Percentiles rank a stretch among this genome's conserved stretches.
Conservation (phyloP, 2,797 vertebrate genomes). For the Tapirus indicus region DNA sequence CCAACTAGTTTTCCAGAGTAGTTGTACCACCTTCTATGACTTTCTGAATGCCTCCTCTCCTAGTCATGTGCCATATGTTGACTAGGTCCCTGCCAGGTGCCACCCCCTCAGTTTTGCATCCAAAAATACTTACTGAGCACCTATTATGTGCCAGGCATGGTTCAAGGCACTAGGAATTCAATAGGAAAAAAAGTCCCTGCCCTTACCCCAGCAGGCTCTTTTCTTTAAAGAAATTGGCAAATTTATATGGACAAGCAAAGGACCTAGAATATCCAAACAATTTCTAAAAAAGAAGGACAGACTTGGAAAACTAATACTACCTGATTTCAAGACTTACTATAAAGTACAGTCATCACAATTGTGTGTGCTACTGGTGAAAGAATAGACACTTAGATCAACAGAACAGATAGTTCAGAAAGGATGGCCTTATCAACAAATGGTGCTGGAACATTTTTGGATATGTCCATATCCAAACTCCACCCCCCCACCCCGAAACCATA, state of each 20-base stretch:
- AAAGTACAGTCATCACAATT: neutral
- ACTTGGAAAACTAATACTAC: neutral
- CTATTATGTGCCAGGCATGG: neutral
- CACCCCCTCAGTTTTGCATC: neutral
- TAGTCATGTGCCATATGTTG: no score
- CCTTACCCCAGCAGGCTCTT: neutral
- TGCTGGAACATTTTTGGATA: neutral
- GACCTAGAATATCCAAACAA: neutral
- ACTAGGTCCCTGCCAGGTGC: neutral
- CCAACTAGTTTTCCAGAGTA: neutral
- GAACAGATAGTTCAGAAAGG: neutral
- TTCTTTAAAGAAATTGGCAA: neutral
- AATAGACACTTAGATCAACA: accelerated
- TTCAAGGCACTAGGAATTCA: neutral
- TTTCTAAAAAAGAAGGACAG: neutral
- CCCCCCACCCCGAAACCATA: neutral
- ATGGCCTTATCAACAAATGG: neutral
- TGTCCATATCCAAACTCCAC: neutral
- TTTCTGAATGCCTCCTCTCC: neutral
- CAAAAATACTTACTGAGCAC: neutral
- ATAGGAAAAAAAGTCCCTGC: neutral
- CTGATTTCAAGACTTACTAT: neutral
- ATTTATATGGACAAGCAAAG: neutral
- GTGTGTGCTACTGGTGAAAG: accelerated
- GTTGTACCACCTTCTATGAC: neutral